These are phyloP conservation scores for Pollimyrus isidori DNA, from an alignment of 2,113 vertebrate species.

Conservation along the genomic window DNA sequence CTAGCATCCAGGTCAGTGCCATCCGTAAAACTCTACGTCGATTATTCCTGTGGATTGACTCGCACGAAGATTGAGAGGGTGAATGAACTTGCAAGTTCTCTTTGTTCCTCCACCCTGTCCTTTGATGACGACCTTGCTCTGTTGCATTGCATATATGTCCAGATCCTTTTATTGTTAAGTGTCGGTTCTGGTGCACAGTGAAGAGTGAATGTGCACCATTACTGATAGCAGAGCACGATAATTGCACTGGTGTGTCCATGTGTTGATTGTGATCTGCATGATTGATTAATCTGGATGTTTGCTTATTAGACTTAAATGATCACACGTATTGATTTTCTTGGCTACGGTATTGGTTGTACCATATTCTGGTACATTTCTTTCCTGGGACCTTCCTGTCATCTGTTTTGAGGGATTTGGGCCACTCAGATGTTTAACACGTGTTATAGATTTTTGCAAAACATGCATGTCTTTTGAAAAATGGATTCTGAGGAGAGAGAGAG, in stretches of 20 bases:
- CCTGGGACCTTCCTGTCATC: not conserved
- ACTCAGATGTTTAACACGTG: not conserved
- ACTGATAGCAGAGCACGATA: not conserved
- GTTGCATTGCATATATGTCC: not conserved
- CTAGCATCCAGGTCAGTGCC: not conserved
- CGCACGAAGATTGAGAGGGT: not conserved
- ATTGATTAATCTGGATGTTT: constrained; percentile 2
- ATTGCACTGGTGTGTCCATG: not conserved
- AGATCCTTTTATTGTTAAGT: not conserved
- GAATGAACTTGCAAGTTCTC: not conserved
- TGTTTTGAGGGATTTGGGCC: not conserved
- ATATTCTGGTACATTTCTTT: not conserved
- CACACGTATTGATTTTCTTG: not conserved
- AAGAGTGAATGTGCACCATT: not conserved
- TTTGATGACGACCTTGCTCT: not conserved
- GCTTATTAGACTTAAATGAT: not conserved
- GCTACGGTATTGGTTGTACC: not conserved
- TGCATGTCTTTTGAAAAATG: not conserved
- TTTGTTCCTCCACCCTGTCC: not conserved
- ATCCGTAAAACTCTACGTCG: not conserved
- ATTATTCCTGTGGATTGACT: not conserved
- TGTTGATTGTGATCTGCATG: not conserved
- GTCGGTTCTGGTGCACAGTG: not conserved
- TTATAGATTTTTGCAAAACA: not conserved
- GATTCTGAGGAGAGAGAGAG: not conserved